These are phyloP conservation scores for Drosophila miranda DNA, from an alignment of 1,140 invertebrate genomes.

Conservation along the genomic window DNA sequence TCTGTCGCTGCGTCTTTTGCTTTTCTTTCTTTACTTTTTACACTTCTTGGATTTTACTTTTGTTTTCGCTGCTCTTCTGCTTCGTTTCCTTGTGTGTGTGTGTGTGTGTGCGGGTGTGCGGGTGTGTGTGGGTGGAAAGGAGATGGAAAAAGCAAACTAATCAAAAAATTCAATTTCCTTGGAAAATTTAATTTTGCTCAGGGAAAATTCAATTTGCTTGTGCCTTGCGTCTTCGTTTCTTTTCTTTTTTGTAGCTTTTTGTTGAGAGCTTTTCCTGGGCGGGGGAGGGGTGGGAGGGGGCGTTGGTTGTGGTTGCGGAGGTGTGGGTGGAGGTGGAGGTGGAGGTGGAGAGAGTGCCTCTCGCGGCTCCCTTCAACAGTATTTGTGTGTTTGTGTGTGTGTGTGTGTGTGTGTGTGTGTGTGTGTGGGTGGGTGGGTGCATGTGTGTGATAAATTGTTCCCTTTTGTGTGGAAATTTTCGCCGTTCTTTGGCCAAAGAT, in stretches of 20 bases:
- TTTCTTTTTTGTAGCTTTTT: constrained; percentile 30
- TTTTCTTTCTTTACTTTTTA: constrained; percentile 24
- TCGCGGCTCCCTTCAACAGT: neutral
- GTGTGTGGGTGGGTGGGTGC: constrained; percentile 11
- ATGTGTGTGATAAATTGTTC: constrained; percentile 43
- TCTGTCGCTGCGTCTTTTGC: constrained; percentile 26
- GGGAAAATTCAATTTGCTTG: constrained; percentile 79
- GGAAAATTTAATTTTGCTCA: constrained; percentile 81
- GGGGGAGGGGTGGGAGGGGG: too few relatives aligned
- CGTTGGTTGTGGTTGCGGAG: too few relatives aligned
- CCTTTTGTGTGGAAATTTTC: constrained; percentile 61
- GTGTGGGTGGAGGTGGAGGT: neutral
- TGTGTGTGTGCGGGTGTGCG: neutral
- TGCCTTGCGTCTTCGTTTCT: constrained; percentile 39
- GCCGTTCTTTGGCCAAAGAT: constrained; percentile 31
- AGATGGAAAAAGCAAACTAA: constrained; percentile 80
- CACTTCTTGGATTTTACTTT: constrained; percentile 55
- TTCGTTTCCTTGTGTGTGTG: constrained; percentile 6
- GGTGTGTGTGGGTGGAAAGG: constrained; percentile 50
- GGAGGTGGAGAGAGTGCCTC: constrained; percentile 4
- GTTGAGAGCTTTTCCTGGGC: constrained; percentile 24
- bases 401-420: neutral
- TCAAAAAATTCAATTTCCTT: constrained; percentile 81
- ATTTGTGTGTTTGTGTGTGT: neutral
- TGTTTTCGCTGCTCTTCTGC: constrained; percentile 32